These are phyloP conservation scores for Meloidogyne chitwoodi DNA, from an alignment of 1,140 invertebrate genomes.

Conservation along the genomic window DNA sequence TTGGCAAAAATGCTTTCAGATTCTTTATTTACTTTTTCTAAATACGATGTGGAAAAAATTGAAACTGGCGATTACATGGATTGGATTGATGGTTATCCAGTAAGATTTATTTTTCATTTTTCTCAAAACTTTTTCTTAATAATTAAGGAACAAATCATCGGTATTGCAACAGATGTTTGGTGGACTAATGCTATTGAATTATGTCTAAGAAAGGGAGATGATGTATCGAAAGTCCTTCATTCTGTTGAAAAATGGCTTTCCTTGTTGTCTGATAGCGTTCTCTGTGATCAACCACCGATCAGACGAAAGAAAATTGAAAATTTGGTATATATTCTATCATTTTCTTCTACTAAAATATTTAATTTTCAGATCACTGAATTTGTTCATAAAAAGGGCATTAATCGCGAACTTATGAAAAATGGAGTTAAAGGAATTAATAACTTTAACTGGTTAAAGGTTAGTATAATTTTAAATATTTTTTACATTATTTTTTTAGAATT, in stretches of 20 bases:
- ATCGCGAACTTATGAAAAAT: constrained; percentile 77
- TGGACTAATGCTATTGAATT: constrained; percentile 76
- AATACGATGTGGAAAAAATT: constrained; percentile 80
- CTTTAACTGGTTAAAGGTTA: constrained; percentile 87
- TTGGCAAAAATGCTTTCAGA: constrained; percentile 83
- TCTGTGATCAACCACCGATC: constrained; percentile 91
- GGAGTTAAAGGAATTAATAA: constrained; percentile 74
- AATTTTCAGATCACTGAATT: constrained; percentile 86
- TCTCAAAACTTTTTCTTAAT: too few species aligned
- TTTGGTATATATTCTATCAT: constrained; percentile 65
- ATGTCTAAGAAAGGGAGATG: constrained; percentile 40
- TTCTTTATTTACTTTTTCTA: constrained; percentile 81
- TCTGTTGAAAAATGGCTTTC: constrained; percentile 85
- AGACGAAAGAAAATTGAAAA: constrained; percentile 92
- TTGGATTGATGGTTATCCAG: constrained; percentile 93
- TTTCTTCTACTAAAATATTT: not conserved
- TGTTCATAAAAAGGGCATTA: constrained; percentile 95
- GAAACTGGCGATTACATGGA: constrained; percentile 77
- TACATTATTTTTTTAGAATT: constrained; percentile 65
- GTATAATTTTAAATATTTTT: not conserved
- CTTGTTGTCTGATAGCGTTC: constrained; percentile 90
- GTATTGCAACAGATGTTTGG: constrained; percentile 61
- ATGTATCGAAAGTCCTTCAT: constrained; percentile 77
- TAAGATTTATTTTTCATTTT: too few species aligned
- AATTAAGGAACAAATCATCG: constrained; percentile 81